phyloP scores from a whole-genome alignment of 2,797 vertebrate genomes.

The Sparus aurata region DNA sequence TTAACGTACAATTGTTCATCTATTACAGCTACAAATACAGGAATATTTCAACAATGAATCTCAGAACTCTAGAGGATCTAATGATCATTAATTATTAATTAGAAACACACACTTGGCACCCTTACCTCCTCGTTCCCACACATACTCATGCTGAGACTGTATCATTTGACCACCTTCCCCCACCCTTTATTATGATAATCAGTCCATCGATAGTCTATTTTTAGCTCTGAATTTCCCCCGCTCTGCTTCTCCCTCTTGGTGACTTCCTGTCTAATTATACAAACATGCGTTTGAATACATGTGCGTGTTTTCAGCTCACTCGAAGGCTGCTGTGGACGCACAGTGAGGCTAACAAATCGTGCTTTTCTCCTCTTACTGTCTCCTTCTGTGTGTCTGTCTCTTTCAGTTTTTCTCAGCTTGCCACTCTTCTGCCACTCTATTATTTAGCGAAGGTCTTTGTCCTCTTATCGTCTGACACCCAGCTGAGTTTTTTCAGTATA shows the following conservation, averaged over 20 bases:
- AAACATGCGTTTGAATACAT: conserved; percentile 62
- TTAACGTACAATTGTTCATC: conserved; percentile 26
- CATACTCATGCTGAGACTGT: conserved; percentile 23
- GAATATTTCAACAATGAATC: conserved; percentile 4
- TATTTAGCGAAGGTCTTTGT: conserved; percentile 77
- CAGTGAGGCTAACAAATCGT: conserved; percentile 35
- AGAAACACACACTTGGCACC: conserved; percentile 18
- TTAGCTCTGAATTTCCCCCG: conserved; percentile 62
- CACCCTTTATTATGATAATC: conserved; percentile 79
- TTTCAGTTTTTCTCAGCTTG: conserved; percentile 39
- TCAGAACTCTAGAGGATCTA: conserved; percentile 28
- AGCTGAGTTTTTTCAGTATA: conserved; percentile 72
- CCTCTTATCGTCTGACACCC: conserved; percentile 72
- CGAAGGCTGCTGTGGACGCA: conserved; percentile 41
- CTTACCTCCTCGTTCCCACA: conserved; percentile 38
- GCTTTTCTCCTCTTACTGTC: conserved; percentile 6
- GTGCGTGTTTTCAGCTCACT: conserved; percentile 36
- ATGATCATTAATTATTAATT: conserved; percentile 45
- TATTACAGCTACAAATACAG: conserved; percentile 16
- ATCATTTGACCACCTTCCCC: conserved; percentile 61
- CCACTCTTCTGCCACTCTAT: conserved; percentile 63
- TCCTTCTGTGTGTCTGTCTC: conserved; percentile 22
- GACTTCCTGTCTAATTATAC: conserved; percentile 75
- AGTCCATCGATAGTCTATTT: conserved; percentile 75
- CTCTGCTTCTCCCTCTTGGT: conserved; percentile 57